These are phyloP conservation scores for Gallinago jamesoni DNA, from an alignment of 2,113 vertebrate species.

Conservation along the genomic window DNA sequence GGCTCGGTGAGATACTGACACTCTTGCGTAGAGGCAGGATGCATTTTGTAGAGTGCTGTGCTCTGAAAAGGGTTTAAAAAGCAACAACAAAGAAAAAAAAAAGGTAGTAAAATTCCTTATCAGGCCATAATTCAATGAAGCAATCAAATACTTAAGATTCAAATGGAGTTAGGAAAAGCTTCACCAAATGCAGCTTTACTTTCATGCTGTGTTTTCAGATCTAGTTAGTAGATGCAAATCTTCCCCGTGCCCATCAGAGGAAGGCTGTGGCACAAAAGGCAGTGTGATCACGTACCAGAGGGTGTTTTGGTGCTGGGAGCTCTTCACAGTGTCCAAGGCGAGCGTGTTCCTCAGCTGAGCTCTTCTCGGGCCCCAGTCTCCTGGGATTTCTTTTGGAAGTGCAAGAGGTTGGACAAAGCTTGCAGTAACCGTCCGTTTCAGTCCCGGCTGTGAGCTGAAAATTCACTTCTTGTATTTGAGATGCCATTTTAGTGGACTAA, in stretches of 20 bases:
- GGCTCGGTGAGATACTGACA: neutral
- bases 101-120: neutral
- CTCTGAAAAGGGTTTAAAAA: neutral
- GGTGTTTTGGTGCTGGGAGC: rapidly evolving
- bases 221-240: neutral
- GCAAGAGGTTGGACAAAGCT: too few relatives aligned
- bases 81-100: neutral
- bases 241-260: neutral
- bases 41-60: neutral
- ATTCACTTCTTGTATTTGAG: neutral
- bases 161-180: neutral
- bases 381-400: neutral
- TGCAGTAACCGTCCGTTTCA: rapidly evolving
- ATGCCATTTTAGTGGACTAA: neutral
- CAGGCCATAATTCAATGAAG: neutral
- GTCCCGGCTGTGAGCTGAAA: neutral
- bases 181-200: neutral
- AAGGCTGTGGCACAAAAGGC: neutral
- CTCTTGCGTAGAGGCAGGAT: neutral
- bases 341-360: neutral
- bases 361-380: neutral
- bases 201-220: neutral
- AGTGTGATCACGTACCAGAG: rapidly evolving
- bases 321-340: neutral
- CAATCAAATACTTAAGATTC: neutral